Conservation (phyloP, 92 coral and sea anemone species). For the Bergia puertoricense region DNA sequence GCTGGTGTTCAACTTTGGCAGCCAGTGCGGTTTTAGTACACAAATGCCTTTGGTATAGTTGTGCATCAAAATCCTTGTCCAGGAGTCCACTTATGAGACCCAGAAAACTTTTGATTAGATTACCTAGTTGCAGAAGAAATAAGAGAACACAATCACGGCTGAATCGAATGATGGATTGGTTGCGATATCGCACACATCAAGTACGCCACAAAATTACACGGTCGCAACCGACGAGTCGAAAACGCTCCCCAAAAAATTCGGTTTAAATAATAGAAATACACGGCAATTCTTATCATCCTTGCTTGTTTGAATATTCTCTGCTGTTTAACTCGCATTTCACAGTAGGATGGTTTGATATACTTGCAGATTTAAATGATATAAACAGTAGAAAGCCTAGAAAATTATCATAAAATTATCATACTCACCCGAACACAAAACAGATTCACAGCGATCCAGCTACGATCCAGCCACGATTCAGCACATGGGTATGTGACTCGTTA, state of each 20-base stretch:
- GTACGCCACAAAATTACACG: conserved; percentile 5
- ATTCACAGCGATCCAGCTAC: background rate
- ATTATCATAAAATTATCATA: background rate
- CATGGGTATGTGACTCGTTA: conserved; percentile 7
- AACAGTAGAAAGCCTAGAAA: background rate
- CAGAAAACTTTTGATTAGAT: too few species aligned
- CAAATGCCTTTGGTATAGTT: background rate
- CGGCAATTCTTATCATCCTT: too few species aligned
- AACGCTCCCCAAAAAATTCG: background rate
- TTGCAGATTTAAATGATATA: background rate
- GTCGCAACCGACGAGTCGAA: conserved; percentile 5
- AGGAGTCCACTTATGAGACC: background rate
- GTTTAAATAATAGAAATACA: background rate
- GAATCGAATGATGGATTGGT: too few species aligned
- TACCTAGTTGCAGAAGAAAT: too few species aligned
- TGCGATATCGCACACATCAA: too few species aligned
- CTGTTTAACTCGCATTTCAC: background rate
- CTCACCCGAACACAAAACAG: conserved; percentile 14
- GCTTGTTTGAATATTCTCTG: too few species aligned
- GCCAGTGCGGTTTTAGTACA: conserved; percentile 8
- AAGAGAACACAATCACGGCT: too few species aligned
- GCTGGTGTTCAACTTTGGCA: conserved; percentile 1
- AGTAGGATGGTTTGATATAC: background rate
- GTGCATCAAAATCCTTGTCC: background rate
- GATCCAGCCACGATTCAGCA: background rate